A percentile compares a stretch with the other conserved stretches of the same genome.
These are phyloP conservation scores for Sarcophilus harrisii DNA, from an alignment of 2,797 vertebrate genomes.

Conservation along the genomic window DNA sequence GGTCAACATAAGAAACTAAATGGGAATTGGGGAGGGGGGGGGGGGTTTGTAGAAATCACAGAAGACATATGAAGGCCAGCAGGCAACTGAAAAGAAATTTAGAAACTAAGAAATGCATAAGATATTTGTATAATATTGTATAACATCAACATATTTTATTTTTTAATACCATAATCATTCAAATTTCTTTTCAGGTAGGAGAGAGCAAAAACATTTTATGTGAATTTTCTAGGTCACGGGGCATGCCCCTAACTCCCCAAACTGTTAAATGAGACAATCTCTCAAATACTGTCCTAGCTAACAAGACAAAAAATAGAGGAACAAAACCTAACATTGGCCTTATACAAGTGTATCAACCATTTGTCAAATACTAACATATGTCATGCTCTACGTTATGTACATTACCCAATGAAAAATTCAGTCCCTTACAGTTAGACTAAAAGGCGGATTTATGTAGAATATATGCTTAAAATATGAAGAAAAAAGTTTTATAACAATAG, in stretches of 20 bases:
- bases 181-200: neutral
- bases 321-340: conserved; percentile 5
- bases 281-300: neutral
- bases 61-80: neutral
- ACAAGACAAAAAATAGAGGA: conserved; percentile 27
- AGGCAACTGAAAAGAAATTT: neutral
- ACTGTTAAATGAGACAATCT: neutral
- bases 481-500: conserved; percentile 33
- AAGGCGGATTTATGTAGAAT: conserved; percentile 1
- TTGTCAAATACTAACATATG: neutral
- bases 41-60: neutral
- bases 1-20: neutral
- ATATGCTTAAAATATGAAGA: conserved; percentile 25
- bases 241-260: neutral
- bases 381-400: neutral
- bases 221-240: neutral
- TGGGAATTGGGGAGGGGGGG: neutral
- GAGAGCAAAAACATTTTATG: neutral
- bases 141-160: neutral
- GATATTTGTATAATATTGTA: neutral
- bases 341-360: neutral
- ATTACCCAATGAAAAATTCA: conserved; percentile 8
- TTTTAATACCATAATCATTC: neutral
- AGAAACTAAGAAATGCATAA: neutral
- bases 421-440: conserved; percentile 10